Conservation (phyloP, 2,888 invertebrate species). For the Deroplatys truncata region DNA sequence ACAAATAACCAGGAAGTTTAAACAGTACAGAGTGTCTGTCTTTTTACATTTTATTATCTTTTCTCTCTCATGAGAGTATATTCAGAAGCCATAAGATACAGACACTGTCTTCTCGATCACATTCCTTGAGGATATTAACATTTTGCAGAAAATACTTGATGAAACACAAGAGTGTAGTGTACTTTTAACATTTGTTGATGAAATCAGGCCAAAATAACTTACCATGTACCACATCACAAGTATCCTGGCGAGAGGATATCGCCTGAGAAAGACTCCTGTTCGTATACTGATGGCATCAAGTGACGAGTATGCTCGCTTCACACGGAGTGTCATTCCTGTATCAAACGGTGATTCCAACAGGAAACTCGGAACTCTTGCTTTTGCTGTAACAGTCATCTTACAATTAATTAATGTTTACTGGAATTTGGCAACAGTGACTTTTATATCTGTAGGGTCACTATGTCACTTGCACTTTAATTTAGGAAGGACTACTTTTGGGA, state of each 20-base stretch:
- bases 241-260: slow-evolving; percentile 78
- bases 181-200: no score
- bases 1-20: no score
- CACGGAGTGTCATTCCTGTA: slow-evolving; percentile 65
- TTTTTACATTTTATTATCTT: no score
- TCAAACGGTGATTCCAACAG: slow-evolving; percentile 73
- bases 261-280: slow-evolving; percentile 71
- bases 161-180: no score
- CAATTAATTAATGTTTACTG: no score
- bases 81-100: no score
- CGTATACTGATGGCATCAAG: slow-evolving; percentile 74
- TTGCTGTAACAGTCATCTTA: slow-evolving; percentile 44
- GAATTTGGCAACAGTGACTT: neutral
- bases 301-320: slow-evolving; percentile 72
- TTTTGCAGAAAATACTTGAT: no score
- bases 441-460: neutral
- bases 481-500: no score
- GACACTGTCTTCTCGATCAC: no score
- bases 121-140: no score
- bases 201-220: slow-evolving; percentile 36
- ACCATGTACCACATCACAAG: slow-evolving; percentile 83
- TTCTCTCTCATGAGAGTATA: no score
- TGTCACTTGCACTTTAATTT: neutral
- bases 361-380: slow-evolving; percentile 65
- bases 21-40: no score